phyloP scores from a whole-genome alignment of 2,888 invertebrate species.

The Phlogophora meticulosa region DNA sequence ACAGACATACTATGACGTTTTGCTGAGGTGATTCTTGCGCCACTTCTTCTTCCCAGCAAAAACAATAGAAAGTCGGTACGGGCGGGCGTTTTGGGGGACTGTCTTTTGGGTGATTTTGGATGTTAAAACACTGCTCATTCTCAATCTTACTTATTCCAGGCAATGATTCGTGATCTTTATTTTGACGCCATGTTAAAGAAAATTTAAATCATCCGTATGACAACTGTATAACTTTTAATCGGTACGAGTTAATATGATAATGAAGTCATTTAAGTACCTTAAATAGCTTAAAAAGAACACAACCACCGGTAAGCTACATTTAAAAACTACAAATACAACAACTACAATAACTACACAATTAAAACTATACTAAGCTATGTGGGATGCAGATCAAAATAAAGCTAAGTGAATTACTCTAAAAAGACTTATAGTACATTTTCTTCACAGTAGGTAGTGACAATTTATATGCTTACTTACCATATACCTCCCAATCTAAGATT shows the following conservation, averaged over 20 bases:
- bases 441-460: not conserved
- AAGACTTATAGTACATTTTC: not conserved
- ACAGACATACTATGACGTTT: no score
- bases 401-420: not conserved
- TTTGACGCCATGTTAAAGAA: no score
- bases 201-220: no score
- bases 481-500: constrained; percentile 4
- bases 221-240: no score
- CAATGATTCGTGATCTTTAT: no score
- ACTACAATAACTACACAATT: not conserved
- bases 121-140: no score
- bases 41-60: no score
- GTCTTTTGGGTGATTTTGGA: no score
- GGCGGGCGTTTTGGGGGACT: no score
- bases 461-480: not conserved
- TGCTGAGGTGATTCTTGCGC: no score
- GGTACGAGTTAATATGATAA: not conserved
- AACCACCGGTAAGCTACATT: not conserved
- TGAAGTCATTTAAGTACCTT: constrained; percentile 47
- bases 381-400: constrained; percentile 20
- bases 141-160: no score
- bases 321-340: not conserved
- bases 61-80: no score
- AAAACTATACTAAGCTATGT: not conserved
- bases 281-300: not conserved